Percentiles rank a stretch among this genome's conserved stretches.
These are phyloP conservation scores for Cataglyphis rosenhaueri DNA, from an alignment of 2,888 invertebrate species.

Conservation along the genomic window DNA sequence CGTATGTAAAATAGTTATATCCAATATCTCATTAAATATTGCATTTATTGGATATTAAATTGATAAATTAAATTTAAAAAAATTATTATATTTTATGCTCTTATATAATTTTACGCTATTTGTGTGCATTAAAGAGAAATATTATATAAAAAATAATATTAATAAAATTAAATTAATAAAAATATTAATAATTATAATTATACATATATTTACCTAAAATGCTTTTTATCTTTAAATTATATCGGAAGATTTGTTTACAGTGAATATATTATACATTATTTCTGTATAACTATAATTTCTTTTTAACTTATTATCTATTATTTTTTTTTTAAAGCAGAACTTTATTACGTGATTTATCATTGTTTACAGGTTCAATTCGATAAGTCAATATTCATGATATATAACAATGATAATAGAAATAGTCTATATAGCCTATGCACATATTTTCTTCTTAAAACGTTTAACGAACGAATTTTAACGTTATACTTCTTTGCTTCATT, in stretches of 20 bases:
- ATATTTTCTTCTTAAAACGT: not conserved
- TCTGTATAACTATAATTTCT: not conserved
- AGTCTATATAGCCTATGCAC: not conserved
- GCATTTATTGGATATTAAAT: constrained; percentile 19
- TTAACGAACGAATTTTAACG: constrained; percentile 1
- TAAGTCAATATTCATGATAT: constrained; percentile 9
- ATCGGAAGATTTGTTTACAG: not conserved
- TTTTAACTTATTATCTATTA: not conserved
- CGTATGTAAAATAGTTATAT: not conserved
- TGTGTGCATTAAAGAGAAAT: not conserved
- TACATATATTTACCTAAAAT: not conserved
- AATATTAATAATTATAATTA: not conserved
- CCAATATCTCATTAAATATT: not conserved
- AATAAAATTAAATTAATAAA: not conserved
- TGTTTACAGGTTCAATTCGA: not conserved
- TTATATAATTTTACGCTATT: not conserved
- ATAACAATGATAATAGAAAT: not conserved
- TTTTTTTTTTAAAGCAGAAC: not conserved
- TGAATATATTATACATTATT: not conserved
- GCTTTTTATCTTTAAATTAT: not conserved
- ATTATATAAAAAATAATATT: not conserved
- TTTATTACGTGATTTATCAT: constrained; percentile 21
- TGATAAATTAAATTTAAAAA: constrained; percentile 5
- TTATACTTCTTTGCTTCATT: not conserved
- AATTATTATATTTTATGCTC: not conserved